Conservation (phyloP, 1,140 invertebrate genomes). For the Drosophila triauraria region DNA sequence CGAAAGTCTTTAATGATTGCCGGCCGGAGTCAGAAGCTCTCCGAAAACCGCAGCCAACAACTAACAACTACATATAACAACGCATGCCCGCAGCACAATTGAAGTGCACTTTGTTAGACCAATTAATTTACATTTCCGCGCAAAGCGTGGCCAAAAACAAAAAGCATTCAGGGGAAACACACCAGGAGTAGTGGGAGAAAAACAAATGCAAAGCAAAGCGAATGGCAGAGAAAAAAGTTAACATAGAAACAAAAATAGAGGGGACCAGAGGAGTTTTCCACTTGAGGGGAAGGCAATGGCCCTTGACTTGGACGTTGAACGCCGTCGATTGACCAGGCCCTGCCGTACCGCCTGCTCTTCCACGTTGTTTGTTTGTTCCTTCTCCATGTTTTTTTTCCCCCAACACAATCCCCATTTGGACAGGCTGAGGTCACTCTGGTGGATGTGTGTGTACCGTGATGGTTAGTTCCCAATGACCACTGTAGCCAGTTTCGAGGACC, state of each 20-base stretch:
- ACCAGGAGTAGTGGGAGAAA: conserved; percentile 14
- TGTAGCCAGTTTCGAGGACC: conserved; percentile 61
- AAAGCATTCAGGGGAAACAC: conserved; percentile 12
- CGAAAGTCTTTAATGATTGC: conserved; percentile 58
- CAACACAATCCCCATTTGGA: conserved; percentile 9
- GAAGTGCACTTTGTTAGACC: conserved; percentile 81
- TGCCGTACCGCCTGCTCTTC: conserved; percentile 1
- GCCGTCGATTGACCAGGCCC: conserved; percentile 52
- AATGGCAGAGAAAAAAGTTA: conserved; percentile 53
- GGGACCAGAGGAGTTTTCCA: conserved; percentile 30
- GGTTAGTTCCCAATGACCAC: conserved; percentile 61
- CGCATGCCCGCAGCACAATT: conserved; percentile 63
- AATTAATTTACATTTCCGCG: conserved; percentile 84
- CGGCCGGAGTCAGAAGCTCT: conserved; percentile 24
- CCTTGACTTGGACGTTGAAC: conserved; percentile 63
- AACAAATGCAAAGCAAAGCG: conserved; percentile 28
- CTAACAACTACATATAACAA: conserved; percentile 46
- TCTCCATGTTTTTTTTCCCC: conserved; percentile 3
- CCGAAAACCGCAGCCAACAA: conserved; percentile 36
- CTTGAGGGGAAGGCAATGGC: conserved; percentile 67
- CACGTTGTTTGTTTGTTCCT: conserved; percentile 11
- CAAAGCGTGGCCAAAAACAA: conserved; percentile 63
- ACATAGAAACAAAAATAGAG: conserved; percentile 62
- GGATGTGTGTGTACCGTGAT: conserved; percentile 22
- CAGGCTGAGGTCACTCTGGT: conserved; percentile 12